phyloP scores from a whole-genome alignment of 2,888 invertebrate genomes.

The Tholera decimalis region DNA sequence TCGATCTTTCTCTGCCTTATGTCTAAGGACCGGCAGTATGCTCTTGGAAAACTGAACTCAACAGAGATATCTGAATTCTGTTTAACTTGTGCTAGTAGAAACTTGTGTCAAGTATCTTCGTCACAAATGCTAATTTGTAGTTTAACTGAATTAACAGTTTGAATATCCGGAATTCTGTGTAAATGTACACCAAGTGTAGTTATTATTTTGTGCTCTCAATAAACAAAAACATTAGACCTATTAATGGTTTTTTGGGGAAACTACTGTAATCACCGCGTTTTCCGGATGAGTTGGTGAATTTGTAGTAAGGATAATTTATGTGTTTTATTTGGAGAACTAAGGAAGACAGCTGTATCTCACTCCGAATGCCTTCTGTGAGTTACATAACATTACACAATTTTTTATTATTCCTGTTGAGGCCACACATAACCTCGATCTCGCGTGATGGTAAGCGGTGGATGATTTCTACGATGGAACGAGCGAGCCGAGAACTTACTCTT shows the following conservation, averaged over 20 bases:
- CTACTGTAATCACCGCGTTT: not conserved
- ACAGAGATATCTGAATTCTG: slow-evolving; percentile 62
- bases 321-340: not conserved
- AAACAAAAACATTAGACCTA: not conserved
- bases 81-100: slow-evolving; percentile 62
- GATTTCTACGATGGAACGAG: no score
- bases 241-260: not conserved
- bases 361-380: no score
- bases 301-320: not conserved
- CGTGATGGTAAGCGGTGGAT: no score
- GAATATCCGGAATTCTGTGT: slow-evolving; percentile 33
- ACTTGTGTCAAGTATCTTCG: slow-evolving; percentile 60
- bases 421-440: no score
- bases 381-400: no score
- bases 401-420: no score
- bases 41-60: slow-evolving; percentile 65
- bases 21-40: slow-evolving; percentile 54
- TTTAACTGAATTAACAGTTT: slow-evolving; percentile 61
- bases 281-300: not conserved
- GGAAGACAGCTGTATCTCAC: not conserved
- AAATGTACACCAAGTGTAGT: slow-evolving; percentile 17
- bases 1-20: slow-evolving; percentile 15
- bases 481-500: no score
- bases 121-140: slow-evolving; percentile 64
- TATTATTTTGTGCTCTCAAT: slow-evolving; percentile 14